Evolutionary conservation across 1,140 invertebrate genomes (phyloP).

Genomic region (Caenorhabditis tropicalis): DNA sequence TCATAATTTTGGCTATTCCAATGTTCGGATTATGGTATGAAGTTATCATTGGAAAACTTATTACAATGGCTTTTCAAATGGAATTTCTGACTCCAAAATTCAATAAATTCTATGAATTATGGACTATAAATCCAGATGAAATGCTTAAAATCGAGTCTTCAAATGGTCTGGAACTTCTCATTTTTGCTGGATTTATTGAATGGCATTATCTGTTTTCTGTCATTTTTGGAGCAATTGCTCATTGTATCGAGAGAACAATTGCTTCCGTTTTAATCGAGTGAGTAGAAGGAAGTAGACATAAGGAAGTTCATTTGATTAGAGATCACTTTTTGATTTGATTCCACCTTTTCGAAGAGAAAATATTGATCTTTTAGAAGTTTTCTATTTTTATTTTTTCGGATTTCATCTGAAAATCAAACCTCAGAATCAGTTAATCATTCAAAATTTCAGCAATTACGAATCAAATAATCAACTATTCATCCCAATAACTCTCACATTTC

Average conservation of each 20-base stretch:
- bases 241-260: not conserved
- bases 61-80: not conserved
- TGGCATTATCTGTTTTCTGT: not conserved
- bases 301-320: not conserved
- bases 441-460: not conserved
- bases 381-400: no score
- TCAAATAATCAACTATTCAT: not conserved
- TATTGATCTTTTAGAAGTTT: no score
- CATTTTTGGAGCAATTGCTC: not conserved
- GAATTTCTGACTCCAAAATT: not conserved
- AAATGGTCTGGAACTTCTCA: not conserved
- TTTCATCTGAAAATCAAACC: no score
- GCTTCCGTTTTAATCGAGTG: not conserved
- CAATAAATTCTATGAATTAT: not conserved
- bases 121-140: not conserved
- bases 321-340: no score
- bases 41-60: not conserved
- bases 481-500: not conserved
- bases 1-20: not conserved
- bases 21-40: constrained; percentile 24
- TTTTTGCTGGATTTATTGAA: not conserved
- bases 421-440: no score
- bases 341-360: no score
- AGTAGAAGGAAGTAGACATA: not conserved
- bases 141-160: not conserved